Evolutionary conservation across 2,797 vertebrate species (phyloP).

Genomic region (Phylloscopus collybita): DNA sequence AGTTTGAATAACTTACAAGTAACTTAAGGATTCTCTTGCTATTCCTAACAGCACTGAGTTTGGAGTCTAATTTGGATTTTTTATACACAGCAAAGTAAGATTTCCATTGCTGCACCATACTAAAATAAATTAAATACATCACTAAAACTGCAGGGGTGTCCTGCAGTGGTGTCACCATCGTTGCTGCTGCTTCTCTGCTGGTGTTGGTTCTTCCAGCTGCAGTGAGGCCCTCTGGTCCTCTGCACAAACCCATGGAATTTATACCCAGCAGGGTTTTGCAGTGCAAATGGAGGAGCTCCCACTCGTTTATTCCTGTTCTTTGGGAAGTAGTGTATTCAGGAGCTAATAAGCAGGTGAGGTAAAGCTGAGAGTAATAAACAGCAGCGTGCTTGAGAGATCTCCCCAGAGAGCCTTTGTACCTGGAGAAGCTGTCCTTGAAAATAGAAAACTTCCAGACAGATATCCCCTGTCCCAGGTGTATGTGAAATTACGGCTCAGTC

Average conservation of each 20-base stretch:
- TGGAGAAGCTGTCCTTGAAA: background rate
- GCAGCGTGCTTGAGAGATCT: background rate
- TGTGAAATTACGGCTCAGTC: background rate
- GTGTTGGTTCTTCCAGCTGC: background rate
- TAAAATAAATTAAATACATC: background rate
- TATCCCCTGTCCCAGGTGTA: rapidly evolving
- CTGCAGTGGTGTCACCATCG: rapidly evolving
- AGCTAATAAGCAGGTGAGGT: background rate
- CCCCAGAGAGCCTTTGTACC: background rate
- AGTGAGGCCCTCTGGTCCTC: background rate
- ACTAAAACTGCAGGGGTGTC: background rate
- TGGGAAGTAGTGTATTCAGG: background rate
- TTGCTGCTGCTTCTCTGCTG: background rate
- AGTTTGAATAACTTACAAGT: background rate
- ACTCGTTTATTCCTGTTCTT: background rate
- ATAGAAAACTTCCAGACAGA: background rate
- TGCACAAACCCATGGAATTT: background rate
- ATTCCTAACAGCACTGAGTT: background rate
- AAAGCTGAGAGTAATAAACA: background rate
- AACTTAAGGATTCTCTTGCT: background rate
- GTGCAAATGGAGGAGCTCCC: background rate
- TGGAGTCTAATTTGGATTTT: background rate
- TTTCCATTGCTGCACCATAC: background rate
- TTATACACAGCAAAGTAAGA: background rate
- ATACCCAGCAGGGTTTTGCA: background rate